Base-by-base conservation (phyloP, 2,113 vertebrate species). In the Peucedramus taeniatus region DNA sequence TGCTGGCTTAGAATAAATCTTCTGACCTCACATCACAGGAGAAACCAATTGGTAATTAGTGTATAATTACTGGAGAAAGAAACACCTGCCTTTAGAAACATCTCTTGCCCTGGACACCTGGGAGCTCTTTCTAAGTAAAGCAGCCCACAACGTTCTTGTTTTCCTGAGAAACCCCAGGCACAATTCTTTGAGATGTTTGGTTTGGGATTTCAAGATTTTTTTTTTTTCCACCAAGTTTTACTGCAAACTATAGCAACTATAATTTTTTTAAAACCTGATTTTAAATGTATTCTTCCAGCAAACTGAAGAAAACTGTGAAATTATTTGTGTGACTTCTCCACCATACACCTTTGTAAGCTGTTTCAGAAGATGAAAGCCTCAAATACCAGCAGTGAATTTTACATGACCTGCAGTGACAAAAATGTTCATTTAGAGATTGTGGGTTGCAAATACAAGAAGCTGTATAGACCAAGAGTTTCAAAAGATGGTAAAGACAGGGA, bases 351-450 rank as follows among this genome's bases (percentile, higher is more conserved):
- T 64, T 51, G 27, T 28, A 70, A 37, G 26, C 18, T 74, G 6
- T 45, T 94, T 66, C 56, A 79, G 65, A 78, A 78, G 56, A 57
- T 51, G 35, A 93, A 92, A 87, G 45, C 15, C 59, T 89, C 40
- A 40, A 89, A 42, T 31, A 64, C 6, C 15, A 68, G 14, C 27
- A 76, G 2, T 60, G 33, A 59, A 47, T 75, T 85, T 79, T 47
- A 31, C 15, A 42, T 15, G 28, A 63, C 21, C 53, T 56, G 15
- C 0, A 0, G 40, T 12, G 1, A 37, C 27, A 77, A 68, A 88
- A 90, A 40, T 37, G 8, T 71, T 83, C 59, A 37, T 83, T 63
- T 64, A 77, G 15, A 47, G 31, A 60, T 2, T 39, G 53, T 47
- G 49, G 27, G 30, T 15, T 76, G 59, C 39, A 80, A 93, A 76